Conservation (phyloP, 35 echinoderm and acorn worm genomes). For the Chiridota heheva region DNA sequence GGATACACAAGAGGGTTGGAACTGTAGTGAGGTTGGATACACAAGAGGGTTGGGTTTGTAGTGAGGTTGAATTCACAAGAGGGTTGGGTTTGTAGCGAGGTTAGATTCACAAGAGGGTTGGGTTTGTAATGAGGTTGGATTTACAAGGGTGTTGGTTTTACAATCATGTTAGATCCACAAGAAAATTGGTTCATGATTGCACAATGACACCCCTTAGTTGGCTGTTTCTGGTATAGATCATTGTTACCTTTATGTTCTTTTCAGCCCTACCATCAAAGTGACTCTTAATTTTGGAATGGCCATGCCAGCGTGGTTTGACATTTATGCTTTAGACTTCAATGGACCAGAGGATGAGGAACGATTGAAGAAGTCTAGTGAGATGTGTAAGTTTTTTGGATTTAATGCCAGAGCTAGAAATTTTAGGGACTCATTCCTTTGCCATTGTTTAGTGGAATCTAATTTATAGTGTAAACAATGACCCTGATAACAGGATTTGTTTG, state of each 20-base stretch:
- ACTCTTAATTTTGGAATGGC: conserved; percentile 64
- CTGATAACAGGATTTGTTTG: neutral
- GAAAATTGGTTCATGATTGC: neutral
- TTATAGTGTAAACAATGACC: neutral
- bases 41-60: no score
- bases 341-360: conserved; percentile 64
- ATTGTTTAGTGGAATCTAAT: neutral
- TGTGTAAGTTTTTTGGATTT: conserved; percentile 52
- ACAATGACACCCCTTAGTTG: neutral
- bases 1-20: no score
- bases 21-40: no score
- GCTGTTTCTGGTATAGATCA: neutral
- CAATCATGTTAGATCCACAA: neutral
- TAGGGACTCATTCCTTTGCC: neutral
- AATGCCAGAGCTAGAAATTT: neutral
- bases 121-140: no score
- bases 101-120: no score
- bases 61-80: no score
- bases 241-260: neutral
- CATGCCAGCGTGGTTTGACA: conserved; percentile 97
- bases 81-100: no score
- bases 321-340: conserved; percentile 30
- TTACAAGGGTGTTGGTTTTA: no score
- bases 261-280: conserved; percentile 57
- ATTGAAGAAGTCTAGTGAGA: conserved; percentile 51